Evolutionary conservation across 2,888 invertebrate genomes (phyloP).

Genomic region (Folsomia manolachei): DNA sequence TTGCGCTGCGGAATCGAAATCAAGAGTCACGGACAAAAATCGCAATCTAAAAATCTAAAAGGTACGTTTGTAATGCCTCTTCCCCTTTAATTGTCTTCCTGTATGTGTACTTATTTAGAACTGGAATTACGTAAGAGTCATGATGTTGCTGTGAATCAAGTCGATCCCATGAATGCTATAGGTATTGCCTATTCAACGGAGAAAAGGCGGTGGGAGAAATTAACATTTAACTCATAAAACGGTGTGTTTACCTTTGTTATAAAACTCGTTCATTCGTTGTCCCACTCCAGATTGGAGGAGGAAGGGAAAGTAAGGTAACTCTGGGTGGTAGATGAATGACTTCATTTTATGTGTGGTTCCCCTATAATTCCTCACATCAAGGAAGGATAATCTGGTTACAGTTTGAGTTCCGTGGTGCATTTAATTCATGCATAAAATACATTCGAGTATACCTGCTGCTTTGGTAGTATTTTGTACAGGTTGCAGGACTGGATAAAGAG

Average conservation of each 20-base stretch:
- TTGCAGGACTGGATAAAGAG: too few relatives aligned
- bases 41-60: not conserved
- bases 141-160: too few relatives aligned
- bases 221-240: conserved; percentile 14
- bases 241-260: conserved; percentile 18
- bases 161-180: too few relatives aligned
- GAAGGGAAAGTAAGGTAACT: too few relatives aligned
- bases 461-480: too few relatives aligned
- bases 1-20: too few relatives aligned
- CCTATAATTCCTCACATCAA: not conserved
- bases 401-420: not conserved
- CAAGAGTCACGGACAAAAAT: too few relatives aligned
- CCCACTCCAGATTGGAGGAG: not conserved
- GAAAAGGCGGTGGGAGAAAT: not conserved
- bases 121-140: too few relatives aligned
- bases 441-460: too few relatives aligned
- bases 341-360: not conserved
- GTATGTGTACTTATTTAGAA: not conserved
- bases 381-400: conserved; percentile 2
- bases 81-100: not conserved
- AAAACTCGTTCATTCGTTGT: conserved; percentile 5
- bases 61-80: not conserved
- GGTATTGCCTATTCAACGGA: too few relatives aligned
- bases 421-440: not conserved
- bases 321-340: not conserved